Evolutionary conservation across 2,113 vertebrate genomes (phyloP).

Genomic region (Rissa tridactyla): DNA sequence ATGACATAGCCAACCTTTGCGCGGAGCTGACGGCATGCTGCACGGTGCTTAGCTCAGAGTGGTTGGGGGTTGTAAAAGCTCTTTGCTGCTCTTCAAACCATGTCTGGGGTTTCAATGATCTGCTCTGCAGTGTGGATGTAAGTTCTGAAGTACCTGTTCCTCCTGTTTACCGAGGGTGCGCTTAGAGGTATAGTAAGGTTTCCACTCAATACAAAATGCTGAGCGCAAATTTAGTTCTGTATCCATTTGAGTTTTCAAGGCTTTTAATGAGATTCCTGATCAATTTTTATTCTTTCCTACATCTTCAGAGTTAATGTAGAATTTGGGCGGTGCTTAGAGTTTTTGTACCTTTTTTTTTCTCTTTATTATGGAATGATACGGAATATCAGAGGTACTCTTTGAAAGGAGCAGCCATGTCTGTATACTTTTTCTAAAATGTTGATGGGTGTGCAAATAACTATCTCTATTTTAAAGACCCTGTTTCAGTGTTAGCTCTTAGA

Average conservation of each 20-base stretch:
- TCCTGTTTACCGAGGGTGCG: accelerated
- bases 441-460: background rate
- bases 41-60: slow-evolving; percentile 72
- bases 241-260: background rate
- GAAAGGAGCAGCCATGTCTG: accelerated
- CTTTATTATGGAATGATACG: accelerated
- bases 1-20: slow-evolving; percentile 72
- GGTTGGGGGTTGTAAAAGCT: slow-evolving; percentile 73
- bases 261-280: background rate
- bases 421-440: background rate
- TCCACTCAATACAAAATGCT: background rate
- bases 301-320: background rate
- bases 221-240: background rate
- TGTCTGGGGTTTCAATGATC: slow-evolving; percentile 76
- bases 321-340: background rate
- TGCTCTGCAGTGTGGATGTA: slow-evolving; percentile 79
- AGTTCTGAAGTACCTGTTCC: slow-evolving; percentile 15
- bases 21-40: slow-evolving; percentile 74
- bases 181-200: background rate
- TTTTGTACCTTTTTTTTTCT: background rate
- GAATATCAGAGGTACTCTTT: background rate
- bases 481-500: background rate
- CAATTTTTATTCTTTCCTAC: background rate
- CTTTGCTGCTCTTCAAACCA: slow-evolving; percentile 80
- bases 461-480: background rate